Evolutionary conservation across 2,113 vertebrate species (phyloP), one percentile per base, ranked within the genome.

Genomic region (Melanerpes aurifrons): DNA sequence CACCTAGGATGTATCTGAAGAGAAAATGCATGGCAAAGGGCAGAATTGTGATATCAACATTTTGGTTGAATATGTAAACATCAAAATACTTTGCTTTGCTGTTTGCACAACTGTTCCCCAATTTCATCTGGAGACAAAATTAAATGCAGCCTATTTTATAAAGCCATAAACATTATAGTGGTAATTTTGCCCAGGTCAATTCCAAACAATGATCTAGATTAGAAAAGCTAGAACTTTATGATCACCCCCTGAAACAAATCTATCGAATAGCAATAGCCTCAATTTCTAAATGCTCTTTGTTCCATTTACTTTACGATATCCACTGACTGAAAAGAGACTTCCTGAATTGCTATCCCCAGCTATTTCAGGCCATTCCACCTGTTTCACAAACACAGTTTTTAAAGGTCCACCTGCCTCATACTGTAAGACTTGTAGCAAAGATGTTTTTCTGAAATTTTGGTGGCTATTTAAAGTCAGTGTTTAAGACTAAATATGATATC

Each of bases 131-230:
- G 59, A 73, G 35, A 48, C 59, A 85, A 91, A 79, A 69, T 4
- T 66, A 22, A 66, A 53, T 26, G 31, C 22, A 84, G 56, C 35
- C 48, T 85, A 67, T 72, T 81, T 81, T 85, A 71, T 17, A 80
- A 81, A 72, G 59, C 37, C 24, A n/a, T 85, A 85, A 79, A 73
- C 28, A 62, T 87, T 91, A 54, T 59, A 21, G 59, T 64, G 50
- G 47, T 72, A 76, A 35, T 57, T 86, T 89, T 86, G 47, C 64
- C 48, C 43, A 82, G 35, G 40, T 70, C 64, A 71, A 76, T 66
- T 85, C 28, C 35, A 77, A 80, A 68, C 62, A 84, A 80, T 82
- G 75, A 91, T 62, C 61, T 63, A 62, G 66, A 85, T 89, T 91
- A 89, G 61, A 59, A 54, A 85, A 77, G 81, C 61, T 81, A 71